Evolutionary conservation across 2,113 vertebrate species (phyloP).

Genomic region (Scartelaos histophorus): DNA sequence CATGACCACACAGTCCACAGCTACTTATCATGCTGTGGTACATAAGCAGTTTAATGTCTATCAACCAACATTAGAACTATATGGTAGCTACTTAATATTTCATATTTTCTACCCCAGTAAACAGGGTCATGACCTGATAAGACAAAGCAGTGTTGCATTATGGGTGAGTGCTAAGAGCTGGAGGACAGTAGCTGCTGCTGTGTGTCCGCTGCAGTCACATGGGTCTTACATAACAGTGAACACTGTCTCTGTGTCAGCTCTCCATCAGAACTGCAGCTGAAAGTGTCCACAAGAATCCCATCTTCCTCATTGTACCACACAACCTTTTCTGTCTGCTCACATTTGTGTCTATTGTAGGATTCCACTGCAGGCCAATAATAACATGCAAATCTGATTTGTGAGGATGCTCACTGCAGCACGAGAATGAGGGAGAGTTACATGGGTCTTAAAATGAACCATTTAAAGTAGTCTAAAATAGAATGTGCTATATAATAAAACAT

Average conservation of each 20-base stretch:
- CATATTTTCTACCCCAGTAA: not conserved
- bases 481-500: not conserved
- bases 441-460: not conserved
- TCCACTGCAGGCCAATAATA: not conserved
- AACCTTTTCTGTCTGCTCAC: constrained; percentile 3
- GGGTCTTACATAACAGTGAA: constrained; percentile 60
- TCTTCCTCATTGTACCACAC: constrained; percentile 23
- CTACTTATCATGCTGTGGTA: constrained; percentile 4
- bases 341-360: not conserved
- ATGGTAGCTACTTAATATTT: not conserved
- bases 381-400: constrained; percentile 28
- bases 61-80: not conserved
- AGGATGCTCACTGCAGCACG: constrained; percentile 8
- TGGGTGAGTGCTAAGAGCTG: constrained; percentile 22
- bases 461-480: not conserved
- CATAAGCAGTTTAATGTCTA: constrained; percentile 14
- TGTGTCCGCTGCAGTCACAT: constrained; percentile 45
- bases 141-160: constrained; percentile 12
- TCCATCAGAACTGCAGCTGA: constrained; percentile 46
- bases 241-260: constrained; percentile 38
- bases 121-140: constrained; percentile 24
- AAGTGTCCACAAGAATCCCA: constrained; percentile 37
- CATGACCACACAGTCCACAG: not conserved
- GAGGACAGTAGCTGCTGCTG: constrained; percentile 33
- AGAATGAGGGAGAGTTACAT: not conserved